Evolutionary conservation across 2,113 vertebrate genomes (phyloP).

Genomic region (Calyptommatus sinebrachiatus): DNA sequence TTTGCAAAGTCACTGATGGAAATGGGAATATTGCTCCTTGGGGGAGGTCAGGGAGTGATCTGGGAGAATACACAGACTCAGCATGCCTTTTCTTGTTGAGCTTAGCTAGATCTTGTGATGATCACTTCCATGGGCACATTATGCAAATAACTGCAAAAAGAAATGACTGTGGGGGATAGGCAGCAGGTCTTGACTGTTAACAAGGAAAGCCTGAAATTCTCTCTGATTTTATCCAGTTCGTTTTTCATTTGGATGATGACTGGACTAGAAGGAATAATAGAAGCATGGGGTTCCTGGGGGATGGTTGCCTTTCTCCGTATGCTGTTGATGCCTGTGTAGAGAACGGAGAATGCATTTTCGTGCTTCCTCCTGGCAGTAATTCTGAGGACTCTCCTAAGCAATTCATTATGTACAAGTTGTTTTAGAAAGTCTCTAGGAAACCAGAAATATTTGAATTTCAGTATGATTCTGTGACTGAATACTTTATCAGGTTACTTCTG

Average conservation of each 20-base stretch:
- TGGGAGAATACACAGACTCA: conserved; percentile 74
- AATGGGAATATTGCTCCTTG: conserved; percentile 48
- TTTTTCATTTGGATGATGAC: background rate
- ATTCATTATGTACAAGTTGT: background rate
- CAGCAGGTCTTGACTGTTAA: background rate
- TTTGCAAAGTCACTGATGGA: conserved; percentile 54
- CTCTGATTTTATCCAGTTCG: background rate
- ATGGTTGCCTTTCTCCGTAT: background rate
- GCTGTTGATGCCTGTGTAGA: background rate
- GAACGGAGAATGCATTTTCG: background rate
- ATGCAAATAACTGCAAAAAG: conserved; percentile 1
- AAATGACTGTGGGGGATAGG: background rate
- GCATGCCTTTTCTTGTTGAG: conserved; percentile 50
- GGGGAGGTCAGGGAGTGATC: conserved; percentile 57
- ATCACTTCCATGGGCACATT: conserved; percentile 6
- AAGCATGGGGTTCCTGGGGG: background rate
- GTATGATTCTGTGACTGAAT: background rate
- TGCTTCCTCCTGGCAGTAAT: background rate
- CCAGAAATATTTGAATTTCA: background rate
- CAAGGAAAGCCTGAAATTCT: no score
- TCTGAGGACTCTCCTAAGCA: background rate
- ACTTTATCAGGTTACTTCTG: background rate
- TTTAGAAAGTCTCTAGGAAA: background rate
- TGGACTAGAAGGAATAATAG: no score
- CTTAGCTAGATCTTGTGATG: conserved; percentile 13